phyloP scores from a whole-genome alignment of 1,140 invertebrate genomes.

The Drosophila aff. region DNA sequence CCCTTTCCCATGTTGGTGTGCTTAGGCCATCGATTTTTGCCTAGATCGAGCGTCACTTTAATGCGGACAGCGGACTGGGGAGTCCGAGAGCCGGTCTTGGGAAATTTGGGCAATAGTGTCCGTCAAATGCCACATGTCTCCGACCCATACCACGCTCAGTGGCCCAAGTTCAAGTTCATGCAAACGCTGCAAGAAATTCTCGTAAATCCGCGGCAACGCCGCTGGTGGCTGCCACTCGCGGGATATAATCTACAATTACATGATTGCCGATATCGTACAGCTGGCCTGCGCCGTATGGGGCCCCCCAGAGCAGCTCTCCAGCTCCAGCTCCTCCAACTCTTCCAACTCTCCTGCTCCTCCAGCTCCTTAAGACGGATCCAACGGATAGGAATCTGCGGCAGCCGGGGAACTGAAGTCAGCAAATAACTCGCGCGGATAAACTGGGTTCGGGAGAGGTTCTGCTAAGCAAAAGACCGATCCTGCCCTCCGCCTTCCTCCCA shows the following conservation, averaged over 20 bases:
- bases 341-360: not conserved
- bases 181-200: conserved; percentile 51
- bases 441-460: conserved; percentile 1
- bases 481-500: conserved; percentile 40
- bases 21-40: conserved; percentile 50
- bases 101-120: conserved; percentile 20
- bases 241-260: conserved; percentile 75
- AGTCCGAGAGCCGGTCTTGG: not conserved
- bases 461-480: conserved; percentile 34
- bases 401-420: conserved; percentile 56
- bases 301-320: conserved; percentile 11
- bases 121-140: conserved; percentile 27
- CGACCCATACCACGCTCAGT: not conserved
- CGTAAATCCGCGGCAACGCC: conserved; percentile 22
- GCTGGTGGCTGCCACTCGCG: conserved; percentile 55
- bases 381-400: conserved; percentile 29
- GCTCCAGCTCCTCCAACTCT: not conserved
- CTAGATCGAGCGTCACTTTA: conserved; percentile 36
- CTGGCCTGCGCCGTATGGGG: conserved; percentile 63
- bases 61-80: conserved; percentile 8
- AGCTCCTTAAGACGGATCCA: not conserved
- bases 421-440: conserved; percentile 51
- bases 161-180: conserved; percentile 55
- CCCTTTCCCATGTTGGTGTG: conserved; percentile 39
- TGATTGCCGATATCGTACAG: conserved; percentile 59